phyloP scores from a whole-genome alignment of 2,888 invertebrate genomes.

The Autographa pulchrina region DNA sequence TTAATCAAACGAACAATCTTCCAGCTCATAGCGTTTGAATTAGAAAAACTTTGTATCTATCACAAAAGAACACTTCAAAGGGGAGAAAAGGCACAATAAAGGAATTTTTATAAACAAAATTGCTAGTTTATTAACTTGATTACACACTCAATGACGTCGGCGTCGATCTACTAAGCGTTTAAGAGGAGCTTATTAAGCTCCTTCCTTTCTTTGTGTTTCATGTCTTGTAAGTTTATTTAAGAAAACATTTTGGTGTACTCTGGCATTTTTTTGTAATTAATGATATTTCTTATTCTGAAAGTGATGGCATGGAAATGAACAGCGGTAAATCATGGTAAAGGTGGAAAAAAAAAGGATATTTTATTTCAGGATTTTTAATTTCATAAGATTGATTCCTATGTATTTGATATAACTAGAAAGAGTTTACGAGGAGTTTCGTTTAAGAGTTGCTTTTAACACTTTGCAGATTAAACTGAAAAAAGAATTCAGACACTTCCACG shows the following conservation, averaged over 20 bases:
- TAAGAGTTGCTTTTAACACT: too few relatives aligned
- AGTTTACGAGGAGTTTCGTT: too few relatives aligned
- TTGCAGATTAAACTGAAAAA: too few relatives aligned
- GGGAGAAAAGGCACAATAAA: slow-evolving; percentile 44
- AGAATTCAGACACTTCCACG: too few relatives aligned
- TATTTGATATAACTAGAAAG: too few relatives aligned
- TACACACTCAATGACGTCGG: slow-evolving; percentile 33
- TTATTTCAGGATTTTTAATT: too few relatives aligned
- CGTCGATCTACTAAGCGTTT: slow-evolving; percentile 30
- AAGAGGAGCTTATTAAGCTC: slow-evolving; percentile 29
- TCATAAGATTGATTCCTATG: too few relatives aligned
- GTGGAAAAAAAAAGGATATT: too few relatives aligned
- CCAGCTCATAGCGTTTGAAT: slow-evolving; percentile 70
- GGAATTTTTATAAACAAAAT: slow-evolving; percentile 61
- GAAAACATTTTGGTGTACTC: not conserved
- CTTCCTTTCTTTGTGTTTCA: not conserved
- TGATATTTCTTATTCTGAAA: not conserved
- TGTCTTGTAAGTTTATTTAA: not conserved
- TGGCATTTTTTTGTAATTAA: not conserved
- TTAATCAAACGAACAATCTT: slow-evolving; percentile 76
- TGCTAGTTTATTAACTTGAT: slow-evolving; percentile 63
- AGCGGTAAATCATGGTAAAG: too few relatives aligned
- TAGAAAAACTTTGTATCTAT: slow-evolving; percentile 72
- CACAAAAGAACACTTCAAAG: slow-evolving; percentile 73
- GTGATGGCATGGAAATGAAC: too few relatives aligned